Percentiles rank a stretch among this genome's conserved stretches.
phyloP scores from a whole-genome alignment of 2,888 invertebrate genomes.

The Schizaphis graminum region DNA sequence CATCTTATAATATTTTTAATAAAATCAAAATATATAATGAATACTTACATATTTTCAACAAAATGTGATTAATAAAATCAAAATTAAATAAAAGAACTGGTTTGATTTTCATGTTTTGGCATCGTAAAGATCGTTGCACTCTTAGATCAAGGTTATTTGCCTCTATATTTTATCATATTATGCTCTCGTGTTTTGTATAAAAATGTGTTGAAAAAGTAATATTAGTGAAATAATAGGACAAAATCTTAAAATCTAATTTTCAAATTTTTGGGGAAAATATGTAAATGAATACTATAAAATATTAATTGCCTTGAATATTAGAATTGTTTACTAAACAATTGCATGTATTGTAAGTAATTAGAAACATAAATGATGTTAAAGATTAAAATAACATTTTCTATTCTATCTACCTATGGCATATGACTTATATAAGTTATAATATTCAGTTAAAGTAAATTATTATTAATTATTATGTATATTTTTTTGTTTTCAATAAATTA shows the following conservation, averaged over 20 bases:
- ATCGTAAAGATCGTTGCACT: constrained; percentile 60
- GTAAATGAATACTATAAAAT: background rate
- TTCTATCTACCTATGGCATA: background rate
- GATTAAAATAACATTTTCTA: background rate
- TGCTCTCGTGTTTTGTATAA: background rate
- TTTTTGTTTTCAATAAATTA: background rate
- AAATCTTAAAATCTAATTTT: background rate
- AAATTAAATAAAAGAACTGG: constrained; percentile 49
- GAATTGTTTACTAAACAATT: background rate
- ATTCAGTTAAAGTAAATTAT: background rate
- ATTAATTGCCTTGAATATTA: background rate
- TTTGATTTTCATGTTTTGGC: constrained; percentile 63
- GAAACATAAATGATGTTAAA: background rate
- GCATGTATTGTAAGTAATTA: background rate
- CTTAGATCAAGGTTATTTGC: constrained; percentile 54
- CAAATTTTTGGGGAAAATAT: background rate
- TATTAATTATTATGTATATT: background rate
- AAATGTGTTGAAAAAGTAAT: constrained; percentile 31
- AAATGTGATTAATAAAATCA: constrained; percentile 15
- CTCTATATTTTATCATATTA: constrained; percentile 23
- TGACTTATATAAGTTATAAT: background rate
- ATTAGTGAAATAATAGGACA: background rate
- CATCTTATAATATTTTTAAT: background rate
- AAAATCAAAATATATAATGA: background rate
- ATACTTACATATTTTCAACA: background rate